A percentile compares a stretch with the other conserved stretches of the same genome.
These are phyloP conservation scores for Dromococcyx pavoninus DNA, from an alignment of 2,797 vertebrate species.

Conservation along the genomic window DNA sequence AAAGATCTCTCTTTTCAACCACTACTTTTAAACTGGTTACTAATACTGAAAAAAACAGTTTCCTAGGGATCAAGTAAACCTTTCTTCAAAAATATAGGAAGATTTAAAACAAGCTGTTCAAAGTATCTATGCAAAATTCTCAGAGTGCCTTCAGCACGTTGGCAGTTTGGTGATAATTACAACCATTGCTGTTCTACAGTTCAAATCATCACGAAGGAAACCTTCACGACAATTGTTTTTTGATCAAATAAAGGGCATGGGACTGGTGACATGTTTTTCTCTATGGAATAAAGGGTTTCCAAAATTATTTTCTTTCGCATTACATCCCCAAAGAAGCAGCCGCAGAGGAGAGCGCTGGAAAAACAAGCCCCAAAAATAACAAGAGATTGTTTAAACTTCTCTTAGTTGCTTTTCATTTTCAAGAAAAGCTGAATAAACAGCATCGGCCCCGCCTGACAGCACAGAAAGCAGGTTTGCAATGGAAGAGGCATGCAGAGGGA, in stretches of 20 bases:
- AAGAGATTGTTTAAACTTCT: conserved; percentile 84
- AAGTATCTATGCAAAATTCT: not conserved
- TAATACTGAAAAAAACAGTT: not conserved
- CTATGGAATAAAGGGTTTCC: conserved; percentile 16
- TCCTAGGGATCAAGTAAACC: not conserved
- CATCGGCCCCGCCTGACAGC: conserved; percentile 75
- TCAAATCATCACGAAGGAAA: conserved; percentile 5
- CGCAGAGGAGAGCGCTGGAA: conserved; percentile 8
- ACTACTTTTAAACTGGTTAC: not conserved
- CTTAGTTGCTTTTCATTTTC: conserved; percentile 81
- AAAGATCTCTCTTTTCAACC: not conserved
- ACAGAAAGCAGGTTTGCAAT: conserved; percentile 43
- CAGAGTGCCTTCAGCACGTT: not conserved
- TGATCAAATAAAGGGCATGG: conserved; percentile 27
- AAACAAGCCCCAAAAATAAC: conserved; percentile 81
- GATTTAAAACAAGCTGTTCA: not conserved
- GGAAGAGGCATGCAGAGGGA: conserved; percentile 24
- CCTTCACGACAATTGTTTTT: not conserved
- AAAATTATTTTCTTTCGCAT: conserved; percentile 58
- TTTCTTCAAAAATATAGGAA: not conserved
- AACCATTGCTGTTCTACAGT: not conserved
- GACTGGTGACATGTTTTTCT: conserved; percentile 48
- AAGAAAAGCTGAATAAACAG: conserved; percentile 90
- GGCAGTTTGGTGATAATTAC: conserved; percentile 27
- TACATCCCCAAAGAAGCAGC: conserved; percentile 31